Evolutionary conservation across 2,113 vertebrate species (phyloP), one percentile per base, ranked within the genome.

Genomic region (Macquaria australasica): DNA sequence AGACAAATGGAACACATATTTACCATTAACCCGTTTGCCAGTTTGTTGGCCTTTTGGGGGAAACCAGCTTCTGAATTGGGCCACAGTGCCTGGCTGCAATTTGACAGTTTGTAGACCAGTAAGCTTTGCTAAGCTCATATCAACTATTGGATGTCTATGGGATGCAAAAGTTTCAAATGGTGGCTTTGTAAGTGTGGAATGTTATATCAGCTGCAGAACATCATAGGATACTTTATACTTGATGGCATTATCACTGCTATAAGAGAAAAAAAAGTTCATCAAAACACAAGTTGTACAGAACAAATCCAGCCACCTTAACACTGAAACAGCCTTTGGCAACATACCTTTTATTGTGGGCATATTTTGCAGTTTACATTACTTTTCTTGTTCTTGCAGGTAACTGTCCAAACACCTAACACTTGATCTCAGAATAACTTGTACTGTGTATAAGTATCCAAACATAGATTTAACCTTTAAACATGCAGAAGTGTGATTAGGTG

Each of bases 361-460:
- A 9, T 60, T 15, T 28, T 48, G 4, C 9, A 37, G 77, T 28
- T 25, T 18, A 9, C 45, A 16, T 77, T 12, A 3, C 28, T 45
- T 73, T 8, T 31, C 14, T 25, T 28, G 1, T 60, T 51, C 6
- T 31, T 39, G 11, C 23, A 45, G 45, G 6, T n/a, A 28, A 39
- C 8, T 39, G 8, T 28, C 31, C 37, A 45, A 39, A 58, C 58
- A 4, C 8, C 11, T 4, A 6, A 56, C 68, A 0, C 34, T 66
- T 37, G 59, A 55, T 82, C 59, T 73, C 25, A 58, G 58, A 82
- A 68, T 59, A 69, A 63, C 53, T 23, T 0, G 21, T 34, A 2
- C 31, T 62, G 64, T 39, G 84, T 87, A 12, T 82, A 77, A 72
- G 82, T 48, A 28, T 70, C 50, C 74, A 73, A 56, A 73, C 55